Conservation (phyloP, 2,888 invertebrate genomes). For the Macrophya annulata region DNA sequence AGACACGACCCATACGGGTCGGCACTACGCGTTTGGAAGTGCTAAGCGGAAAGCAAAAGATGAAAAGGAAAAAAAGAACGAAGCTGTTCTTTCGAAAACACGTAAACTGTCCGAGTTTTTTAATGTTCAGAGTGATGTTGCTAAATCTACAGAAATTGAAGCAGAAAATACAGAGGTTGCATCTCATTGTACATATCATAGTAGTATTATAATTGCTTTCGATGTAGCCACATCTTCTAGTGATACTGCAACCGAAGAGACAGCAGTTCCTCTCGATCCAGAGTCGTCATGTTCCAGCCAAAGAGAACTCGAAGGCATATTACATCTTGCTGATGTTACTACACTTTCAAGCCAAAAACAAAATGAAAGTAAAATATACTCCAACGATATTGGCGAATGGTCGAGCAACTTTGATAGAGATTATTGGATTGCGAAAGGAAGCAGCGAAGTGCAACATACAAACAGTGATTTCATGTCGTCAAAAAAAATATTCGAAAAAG, state of each 20-base stretch:
- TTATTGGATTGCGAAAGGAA: conserved; percentile 56
- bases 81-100: conserved; percentile 53
- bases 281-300: conserved; percentile 48
- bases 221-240: conserved; percentile 35
- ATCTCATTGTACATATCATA: no score
- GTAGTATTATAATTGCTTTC: no score
- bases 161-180: conserved; percentile 35
- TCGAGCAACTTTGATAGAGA: conserved; percentile 35
- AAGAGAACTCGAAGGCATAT: conserved; percentile 48
- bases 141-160: conserved; percentile 46
- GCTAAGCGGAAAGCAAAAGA: conserved; percentile 53
- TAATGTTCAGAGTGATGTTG: conserved; percentile 37
- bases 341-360: conserved; percentile 51
- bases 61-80: conserved; percentile 48
- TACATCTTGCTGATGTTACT: conserved; percentile 16
- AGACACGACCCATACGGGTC: conserved; percentile 53
- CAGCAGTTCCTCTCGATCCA: conserved; percentile 44
- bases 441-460: conserved; percentile 56
- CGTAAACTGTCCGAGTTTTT: conserved; percentile 43
- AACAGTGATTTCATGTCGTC: conserved; percentile 53
- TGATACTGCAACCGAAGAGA: conserved; percentile 51
- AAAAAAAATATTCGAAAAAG: conserved; percentile 55
- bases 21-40: conserved; percentile 53
- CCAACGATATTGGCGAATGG: conserved; percentile 46
- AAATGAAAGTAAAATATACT: conserved; percentile 52